Base-by-base conservation (phyloP, 2,797 vertebrate species). In the Thripadectes ignobilis region DNA sequence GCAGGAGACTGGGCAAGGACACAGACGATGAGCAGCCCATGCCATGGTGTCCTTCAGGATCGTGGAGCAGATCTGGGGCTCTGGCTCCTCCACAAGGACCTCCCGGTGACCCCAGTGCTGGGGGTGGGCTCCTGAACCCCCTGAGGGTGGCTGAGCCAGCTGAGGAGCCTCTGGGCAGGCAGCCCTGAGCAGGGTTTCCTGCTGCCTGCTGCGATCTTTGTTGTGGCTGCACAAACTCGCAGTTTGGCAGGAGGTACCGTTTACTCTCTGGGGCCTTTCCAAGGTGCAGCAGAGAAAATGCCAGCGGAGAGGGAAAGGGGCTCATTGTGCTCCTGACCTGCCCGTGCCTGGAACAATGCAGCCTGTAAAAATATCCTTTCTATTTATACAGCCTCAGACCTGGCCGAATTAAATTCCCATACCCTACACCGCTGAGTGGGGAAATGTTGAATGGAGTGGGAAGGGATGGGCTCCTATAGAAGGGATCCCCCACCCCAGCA, bases 211-310 rank as follows among this genome's bases (percentile, higher is more conserved):
- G 34, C 0, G 2, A 18, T n/a, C 34, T 21, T 90, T 68, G 88
- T 92, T 89, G 92, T 51, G 79, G 78, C 82, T 92, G 94, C 69
- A 29, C 48, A 80, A 41, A 15, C 36, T 18, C 0, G 2, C 52
- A 12, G 16, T 51, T 89, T 93, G 95, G 92, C 88, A 80, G 93
- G 27, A 91, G 88, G 7, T 38, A 22, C 68, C 38, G 5, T 58
- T 88, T 30, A n/a, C 65, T 78, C 63, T 61, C 88, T 86, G 88
- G 54, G 82, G 66, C 95, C 89, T 95, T 92, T 86, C 90, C 80
- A 84, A 95, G 88, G 88, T 77, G 75, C 81, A 76, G 38, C 0
- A 0, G 61, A 7, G 23, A 87, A 85, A 87, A 94, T 41, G 65
- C 89, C 93, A 74, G 61, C 1, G 0, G 66, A 77, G 75, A 62